Conservation (phyloP, 2,797 vertebrate genomes). For the Mionectes olivaceus region DNA sequence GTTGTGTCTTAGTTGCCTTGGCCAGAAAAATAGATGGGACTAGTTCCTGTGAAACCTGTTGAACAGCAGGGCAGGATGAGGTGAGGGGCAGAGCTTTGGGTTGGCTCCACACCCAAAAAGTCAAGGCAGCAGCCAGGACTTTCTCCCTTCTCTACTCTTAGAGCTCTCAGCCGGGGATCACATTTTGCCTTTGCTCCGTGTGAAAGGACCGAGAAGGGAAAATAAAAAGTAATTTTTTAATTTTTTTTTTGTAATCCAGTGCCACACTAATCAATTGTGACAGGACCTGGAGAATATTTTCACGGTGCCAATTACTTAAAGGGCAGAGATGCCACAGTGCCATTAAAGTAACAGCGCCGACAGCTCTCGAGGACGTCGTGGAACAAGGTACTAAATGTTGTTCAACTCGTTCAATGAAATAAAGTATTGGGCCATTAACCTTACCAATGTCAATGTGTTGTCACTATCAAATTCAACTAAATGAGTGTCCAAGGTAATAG, state of each 20-base stretch:
- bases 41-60: neutral
- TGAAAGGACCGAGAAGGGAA: conserved; percentile 19
- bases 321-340: conserved; percentile 74
- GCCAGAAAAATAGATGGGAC: neutral
- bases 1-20: neutral
- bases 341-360: conserved; percentile 72
- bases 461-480: conserved; percentile 77
- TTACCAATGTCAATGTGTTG: conserved; percentile 81
- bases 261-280: conserved; percentile 69
- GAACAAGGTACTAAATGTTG: conserved; percentile 81
- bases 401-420: conserved; percentile 75
- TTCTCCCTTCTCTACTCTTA: accelerated
- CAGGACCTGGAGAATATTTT: conserved; percentile 74
- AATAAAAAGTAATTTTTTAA: conserved; percentile 18
- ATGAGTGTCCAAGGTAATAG: conserved; percentile 73
- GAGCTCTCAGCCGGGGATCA: neutral
- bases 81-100: neutral
- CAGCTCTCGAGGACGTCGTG: conserved; percentile 67
- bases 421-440: conserved; percentile 80
- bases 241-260: conserved; percentile 38
- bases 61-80: neutral
- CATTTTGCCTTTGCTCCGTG: neutral
- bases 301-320: conserved; percentile 78
- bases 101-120: neutral
- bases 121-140: neutral